These are phyloP conservation scores for Patella ulyssiponensis DNA, from an alignment of 2,888 invertebrate genomes.

Conservation along the genomic window DNA sequence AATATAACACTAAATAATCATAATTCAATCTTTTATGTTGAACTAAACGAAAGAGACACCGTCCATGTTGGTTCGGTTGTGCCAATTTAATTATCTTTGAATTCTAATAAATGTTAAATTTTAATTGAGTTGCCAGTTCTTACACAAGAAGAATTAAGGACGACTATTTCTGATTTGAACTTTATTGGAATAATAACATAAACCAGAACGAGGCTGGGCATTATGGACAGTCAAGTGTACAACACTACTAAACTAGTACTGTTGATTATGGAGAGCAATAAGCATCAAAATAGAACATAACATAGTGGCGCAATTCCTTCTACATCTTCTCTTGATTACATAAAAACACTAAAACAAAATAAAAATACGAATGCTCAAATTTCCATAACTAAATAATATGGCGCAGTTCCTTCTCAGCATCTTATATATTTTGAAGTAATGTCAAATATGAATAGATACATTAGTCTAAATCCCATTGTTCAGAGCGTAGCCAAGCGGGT, in stretches of 20 bases:
- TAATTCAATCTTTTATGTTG: too few species aligned
- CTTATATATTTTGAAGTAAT: neutral
- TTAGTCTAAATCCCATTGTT: neutral
- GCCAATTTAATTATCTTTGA: too few species aligned
- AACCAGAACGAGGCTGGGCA: too few species aligned
- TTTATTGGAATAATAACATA: neutral
- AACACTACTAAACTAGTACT: neutral
- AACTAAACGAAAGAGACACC: too few species aligned
- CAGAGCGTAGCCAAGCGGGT: constrained; percentile 3
- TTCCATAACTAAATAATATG: neutral
- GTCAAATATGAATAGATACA: neutral
- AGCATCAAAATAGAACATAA: neutral
- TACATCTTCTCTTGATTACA: neutral
- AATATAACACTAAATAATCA: too few species aligned
- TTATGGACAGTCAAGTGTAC: too few species aligned
- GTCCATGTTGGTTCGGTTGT: too few species aligned
- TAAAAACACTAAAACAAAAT: neutral
- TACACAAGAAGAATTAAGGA: too few species aligned
- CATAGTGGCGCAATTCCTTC: constrained; percentile 1
- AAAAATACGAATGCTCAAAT: neutral
- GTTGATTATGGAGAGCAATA: neutral
- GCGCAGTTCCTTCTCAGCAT: neutral
- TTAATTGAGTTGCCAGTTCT: too few species aligned
- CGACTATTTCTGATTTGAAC: too few species aligned
- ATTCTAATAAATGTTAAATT: too few species aligned